Evolutionary conservation across 2,888 invertebrate genomes (phyloP), one percentile per base, ranked within the genome.

Genomic region (Caenorhabditis macrosperma): DNA sequence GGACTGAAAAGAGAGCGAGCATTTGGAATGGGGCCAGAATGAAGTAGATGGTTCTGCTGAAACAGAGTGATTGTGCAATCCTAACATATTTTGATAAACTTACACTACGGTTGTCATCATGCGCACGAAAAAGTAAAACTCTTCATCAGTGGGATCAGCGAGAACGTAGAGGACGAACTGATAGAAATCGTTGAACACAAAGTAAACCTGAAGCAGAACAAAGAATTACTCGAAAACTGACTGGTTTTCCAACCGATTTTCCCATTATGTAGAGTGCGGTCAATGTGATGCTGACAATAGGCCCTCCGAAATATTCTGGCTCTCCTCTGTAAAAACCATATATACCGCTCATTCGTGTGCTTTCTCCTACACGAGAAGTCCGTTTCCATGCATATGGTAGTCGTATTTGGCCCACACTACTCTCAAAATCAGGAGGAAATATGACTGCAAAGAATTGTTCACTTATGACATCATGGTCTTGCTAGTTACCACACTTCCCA

Each of bases 1-100:
- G 55, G 4, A 66, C n/a, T 15, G 74, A 64, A 24, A 46, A 57
- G 0, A 74, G 38, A 4, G 74, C 33, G 0, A 74, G 52, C 0
- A 74, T 33, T 64, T 59, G 64, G 22, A 64, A 59, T 20, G 74
- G 74, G 6, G 50, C 5, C 2, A 64, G 6, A 4, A 74, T 3
- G 26, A 15, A 57, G 48, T 30, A 64, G 0, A 66, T 41, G 4
- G 64, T 63, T 2, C 50, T 24, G 38, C 72, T 72, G 33, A 52
- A 52, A 46, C 48, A 17, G 1, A 17, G 1, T 28, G 7, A n/a
- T 54, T 30, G 12, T 5, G 26, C 12, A 20, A 5, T 33, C 5
- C 5, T 3, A 15, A 12, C 15, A 3, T 12, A 10, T 33, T 10
- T 33, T 7, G 10, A 33, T 10, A 10, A 10, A 10, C 44, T 17